Conservation (phyloP, 2,797 vertebrate species). For the Pseudochirops cupreus region DNA sequence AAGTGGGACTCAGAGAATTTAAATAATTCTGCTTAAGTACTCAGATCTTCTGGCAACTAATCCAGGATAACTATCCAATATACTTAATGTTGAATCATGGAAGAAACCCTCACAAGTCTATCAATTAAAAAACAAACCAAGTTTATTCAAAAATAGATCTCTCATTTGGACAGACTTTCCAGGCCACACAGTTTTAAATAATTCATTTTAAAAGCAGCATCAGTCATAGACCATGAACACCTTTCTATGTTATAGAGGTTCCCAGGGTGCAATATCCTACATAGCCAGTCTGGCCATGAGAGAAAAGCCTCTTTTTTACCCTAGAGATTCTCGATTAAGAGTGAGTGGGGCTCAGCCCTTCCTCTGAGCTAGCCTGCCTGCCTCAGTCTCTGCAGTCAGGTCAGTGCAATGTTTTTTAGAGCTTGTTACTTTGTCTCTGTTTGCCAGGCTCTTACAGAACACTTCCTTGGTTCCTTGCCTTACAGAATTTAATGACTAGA, state of each 20-base stretch:
- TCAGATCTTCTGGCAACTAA: neutral
- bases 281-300: neutral
- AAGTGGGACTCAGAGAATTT: neutral
- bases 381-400: neutral
- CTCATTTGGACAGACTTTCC: neutral
- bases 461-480: neutral
- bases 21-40: neutral
- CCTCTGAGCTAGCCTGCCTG: neutral
- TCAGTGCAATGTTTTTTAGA: neutral
- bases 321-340: neutral
- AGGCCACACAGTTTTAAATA: slow-evolving; percentile 1
- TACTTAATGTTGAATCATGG: neutral
- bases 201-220: neutral
- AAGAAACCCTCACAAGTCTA: neutral
- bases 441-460: neutral
- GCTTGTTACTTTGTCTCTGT: neutral
- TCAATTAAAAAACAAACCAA: neutral
- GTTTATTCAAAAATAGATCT: slow-evolving; percentile 13
- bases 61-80: neutral
- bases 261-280: neutral
- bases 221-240: neutral
- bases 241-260: neutral
- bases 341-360: neutral
- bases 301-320: neutral
- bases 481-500: neutral